Evolutionary conservation across 2,888 invertebrate genomes (phyloP).

Genomic region (Heterodera filipjevi): DNA sequence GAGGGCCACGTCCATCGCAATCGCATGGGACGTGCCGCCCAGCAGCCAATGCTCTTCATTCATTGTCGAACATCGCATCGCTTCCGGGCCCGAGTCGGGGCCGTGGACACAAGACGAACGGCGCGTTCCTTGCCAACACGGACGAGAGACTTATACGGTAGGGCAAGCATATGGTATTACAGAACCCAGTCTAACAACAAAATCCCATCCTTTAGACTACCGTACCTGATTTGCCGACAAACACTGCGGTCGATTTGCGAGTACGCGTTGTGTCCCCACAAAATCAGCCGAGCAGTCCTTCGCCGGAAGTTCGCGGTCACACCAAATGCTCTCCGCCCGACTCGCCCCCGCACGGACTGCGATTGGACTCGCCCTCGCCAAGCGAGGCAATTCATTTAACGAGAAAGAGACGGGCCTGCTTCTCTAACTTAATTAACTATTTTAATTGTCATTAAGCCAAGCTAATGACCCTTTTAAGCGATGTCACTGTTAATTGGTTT

Average conservation of each 20-base stretch:
- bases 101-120: slow-evolving; percentile 59
- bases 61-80: slow-evolving; percentile 61
- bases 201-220: slow-evolving; percentile 37
- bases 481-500: background rate
- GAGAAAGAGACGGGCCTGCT: background rate
- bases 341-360: slow-evolving; percentile 59
- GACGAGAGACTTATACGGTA: slow-evolving; percentile 53
- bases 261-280: slow-evolving; percentile 56
- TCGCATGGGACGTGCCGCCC: slow-evolving; percentile 61
- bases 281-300: slow-evolving; percentile 60
- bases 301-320: slow-evolving; percentile 62
- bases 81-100: slow-evolving; percentile 49
- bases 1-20: slow-evolving; percentile 59
- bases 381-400: slow-evolving; percentile 56
- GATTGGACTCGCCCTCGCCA: slow-evolving; percentile 59
- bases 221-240: slow-evolving; percentile 61
- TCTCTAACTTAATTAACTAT: background rate
- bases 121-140: slow-evolving; percentile 56
- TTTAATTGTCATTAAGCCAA: background rate
- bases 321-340: slow-evolving; percentile 64
- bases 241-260: slow-evolving; percentile 62
- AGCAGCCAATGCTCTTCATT: slow-evolving; percentile 53
- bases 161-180: background rate
- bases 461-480: too few species aligned
- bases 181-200: background rate